Percentiles rank a stretch among this genome's conserved stretches.
These are phyloP conservation scores for Nipponacmea schrenckii DNA, from an alignment of 2,888 invertebrate species.

Conservation along the genomic window DNA sequence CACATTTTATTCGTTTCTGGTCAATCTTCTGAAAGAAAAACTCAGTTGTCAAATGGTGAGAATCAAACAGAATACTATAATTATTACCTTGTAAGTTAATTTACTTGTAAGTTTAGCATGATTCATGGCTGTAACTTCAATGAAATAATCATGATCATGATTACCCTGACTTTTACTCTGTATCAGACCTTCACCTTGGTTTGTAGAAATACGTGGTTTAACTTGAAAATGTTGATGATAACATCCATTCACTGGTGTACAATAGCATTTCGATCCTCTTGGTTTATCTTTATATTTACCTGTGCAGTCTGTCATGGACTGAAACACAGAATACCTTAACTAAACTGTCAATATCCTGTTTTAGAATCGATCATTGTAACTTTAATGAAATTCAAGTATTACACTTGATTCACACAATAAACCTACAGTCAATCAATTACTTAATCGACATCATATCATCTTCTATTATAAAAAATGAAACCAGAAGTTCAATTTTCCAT, in stretches of 20 bases:
- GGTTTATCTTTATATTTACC: conserved; percentile 25
- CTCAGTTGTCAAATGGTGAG: neutral
- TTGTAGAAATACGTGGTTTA: conserved; percentile 23
- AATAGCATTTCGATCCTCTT: conserved; percentile 43
- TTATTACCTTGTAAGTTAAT: conserved; percentile 34
- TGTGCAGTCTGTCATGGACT: conserved; percentile 34
- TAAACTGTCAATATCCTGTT: neutral
- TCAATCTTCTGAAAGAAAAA: no score
- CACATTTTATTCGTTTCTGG: no score
- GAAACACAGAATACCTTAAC: neutral
- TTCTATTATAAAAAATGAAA: no score
- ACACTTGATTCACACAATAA: neutral
- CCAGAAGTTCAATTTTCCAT: no score
- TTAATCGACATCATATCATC: no score
- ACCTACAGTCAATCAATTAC: no score
- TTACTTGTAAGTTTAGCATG: conserved; percentile 38
- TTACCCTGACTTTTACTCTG: conserved; percentile 29
- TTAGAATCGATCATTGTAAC: no score
- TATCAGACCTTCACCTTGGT: conserved; percentile 31
- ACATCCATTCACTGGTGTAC: conserved; percentile 40
- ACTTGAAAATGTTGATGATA: conserved; percentile 42
- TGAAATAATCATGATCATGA: conserved; percentile 46
- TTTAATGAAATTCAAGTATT: neutral
- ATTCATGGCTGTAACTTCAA: conserved; percentile 42
- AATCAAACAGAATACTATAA: neutral